Conservation (phyloP, 2,888 invertebrate genomes). For the Hydrotaea cyrtoneurina region DNA sequence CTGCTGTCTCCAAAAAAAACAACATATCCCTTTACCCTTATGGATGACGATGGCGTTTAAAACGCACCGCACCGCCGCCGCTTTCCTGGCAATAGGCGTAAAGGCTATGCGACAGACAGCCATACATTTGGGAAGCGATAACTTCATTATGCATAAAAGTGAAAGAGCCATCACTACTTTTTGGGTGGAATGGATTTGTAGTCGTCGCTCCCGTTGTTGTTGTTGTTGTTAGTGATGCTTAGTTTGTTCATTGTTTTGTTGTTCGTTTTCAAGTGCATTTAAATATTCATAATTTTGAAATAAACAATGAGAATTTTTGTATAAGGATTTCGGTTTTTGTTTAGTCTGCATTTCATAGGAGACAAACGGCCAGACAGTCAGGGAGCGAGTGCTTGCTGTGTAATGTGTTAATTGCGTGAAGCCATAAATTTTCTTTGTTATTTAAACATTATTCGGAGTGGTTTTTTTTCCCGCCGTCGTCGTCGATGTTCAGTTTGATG, state of each 20-base stretch:
- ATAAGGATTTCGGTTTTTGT: conserved; percentile 1
- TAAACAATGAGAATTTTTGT: conserved; percentile 23
- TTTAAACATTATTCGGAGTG: conserved; percentile 27
- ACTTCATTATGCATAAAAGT: conserved; percentile 54
- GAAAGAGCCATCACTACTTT: conserved; percentile 13
- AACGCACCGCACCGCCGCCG: no score
- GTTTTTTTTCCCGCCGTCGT: neutral
- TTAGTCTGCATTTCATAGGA: neutral
- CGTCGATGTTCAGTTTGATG: conserved; percentile 35
- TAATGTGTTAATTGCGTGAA: conserved; percentile 78
- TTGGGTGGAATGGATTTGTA: conserved; percentile 3
- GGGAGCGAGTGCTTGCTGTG: conserved; percentile 71
- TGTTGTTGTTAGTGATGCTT: neutral
- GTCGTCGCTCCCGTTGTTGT: no score
- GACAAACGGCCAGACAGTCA: neutral
- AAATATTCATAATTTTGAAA: conserved; percentile 60
- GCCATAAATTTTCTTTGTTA: conserved; percentile 70
- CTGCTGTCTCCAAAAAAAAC: conserved; percentile 5
- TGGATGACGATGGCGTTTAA: neutral
- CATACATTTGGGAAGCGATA: conserved; percentile 47
- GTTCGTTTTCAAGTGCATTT: conserved; percentile 57
- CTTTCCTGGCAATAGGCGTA: conserved; percentile 11
- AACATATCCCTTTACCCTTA: neutral
- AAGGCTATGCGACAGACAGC: conserved; percentile 43
- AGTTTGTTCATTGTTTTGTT: neutral